Conservation (phyloP, 1,140 invertebrate genomes). For the Samia ricini region DNA sequence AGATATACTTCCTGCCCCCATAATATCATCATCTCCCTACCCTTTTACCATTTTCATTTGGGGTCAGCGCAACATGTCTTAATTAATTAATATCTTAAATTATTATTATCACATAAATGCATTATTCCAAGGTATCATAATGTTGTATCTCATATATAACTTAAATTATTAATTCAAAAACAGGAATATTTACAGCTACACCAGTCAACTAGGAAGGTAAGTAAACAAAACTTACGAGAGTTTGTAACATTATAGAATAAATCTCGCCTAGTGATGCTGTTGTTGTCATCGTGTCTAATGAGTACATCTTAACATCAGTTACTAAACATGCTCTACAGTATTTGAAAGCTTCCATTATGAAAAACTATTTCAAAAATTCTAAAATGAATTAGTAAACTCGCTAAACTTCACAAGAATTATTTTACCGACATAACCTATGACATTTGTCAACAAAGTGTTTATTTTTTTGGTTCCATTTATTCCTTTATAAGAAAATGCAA, state of each 20-base stretch:
- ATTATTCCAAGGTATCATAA: too few species aligned
- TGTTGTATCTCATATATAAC: too few species aligned
- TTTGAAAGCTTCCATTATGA: conserved; percentile 9
- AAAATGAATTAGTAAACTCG: background rate
- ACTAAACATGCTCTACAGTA: conserved; percentile 18
- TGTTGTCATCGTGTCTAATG: conserved; percentile 8
- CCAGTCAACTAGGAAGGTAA: too few species aligned
- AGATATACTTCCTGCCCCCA: too few species aligned
- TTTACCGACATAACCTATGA: too few species aligned
- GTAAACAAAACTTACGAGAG: conserved; percentile 6
- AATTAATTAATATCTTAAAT: too few species aligned
- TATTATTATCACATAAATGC: too few species aligned
- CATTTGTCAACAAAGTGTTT: background rate
- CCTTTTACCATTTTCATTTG: too few species aligned
- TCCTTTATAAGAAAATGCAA: background rate
- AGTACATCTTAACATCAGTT: conserved; percentile 18
- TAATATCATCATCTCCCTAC: too few species aligned
- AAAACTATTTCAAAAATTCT: background rate
- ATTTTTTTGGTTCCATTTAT: background rate
- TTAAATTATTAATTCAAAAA: too few species aligned
- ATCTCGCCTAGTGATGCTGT: conserved; percentile 12
- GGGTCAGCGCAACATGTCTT: too few species aligned
- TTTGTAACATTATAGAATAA: conserved; percentile 16
- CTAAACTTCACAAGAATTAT: background rate
- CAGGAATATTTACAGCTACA: too few species aligned